These are phyloP conservation scores for Dendrolimus houi DNA, from an alignment of 2,888 invertebrate species.

Conservation along the genomic window DNA sequence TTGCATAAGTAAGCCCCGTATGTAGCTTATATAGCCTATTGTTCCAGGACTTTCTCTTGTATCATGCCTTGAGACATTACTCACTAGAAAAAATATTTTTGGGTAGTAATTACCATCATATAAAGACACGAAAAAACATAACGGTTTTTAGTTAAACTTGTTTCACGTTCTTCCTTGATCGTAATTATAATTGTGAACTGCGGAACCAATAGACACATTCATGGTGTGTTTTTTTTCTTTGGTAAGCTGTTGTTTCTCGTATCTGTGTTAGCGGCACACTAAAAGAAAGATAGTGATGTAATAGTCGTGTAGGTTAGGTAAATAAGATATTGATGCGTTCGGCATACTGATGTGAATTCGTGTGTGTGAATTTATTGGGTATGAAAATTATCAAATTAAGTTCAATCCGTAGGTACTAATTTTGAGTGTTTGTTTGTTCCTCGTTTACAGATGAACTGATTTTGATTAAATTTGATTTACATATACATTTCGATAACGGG, in stretches of 20 bases:
- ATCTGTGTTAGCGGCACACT: constrained; percentile 17
- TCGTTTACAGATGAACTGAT: too few relatives aligned
- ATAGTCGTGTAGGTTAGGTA: constrained; percentile 16
- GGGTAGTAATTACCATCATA: neutral
- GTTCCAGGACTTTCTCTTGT: too few relatives aligned
- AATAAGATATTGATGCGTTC: constrained; percentile 8
- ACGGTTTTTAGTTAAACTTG: neutral
- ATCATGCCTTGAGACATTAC: too few relatives aligned
- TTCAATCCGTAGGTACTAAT: too few relatives aligned
- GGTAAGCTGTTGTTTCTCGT: neutral
- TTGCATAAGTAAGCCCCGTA: too few relatives aligned
- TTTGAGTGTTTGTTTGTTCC: too few relatives aligned
- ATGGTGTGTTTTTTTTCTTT: neutral
- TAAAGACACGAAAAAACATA: neutral
- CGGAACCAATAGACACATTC: constrained; percentile 5
- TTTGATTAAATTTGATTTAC: too few relatives aligned
- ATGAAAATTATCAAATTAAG: too few relatives aligned
- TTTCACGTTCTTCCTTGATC: neutral
- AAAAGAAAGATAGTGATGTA: constrained; percentile 21
- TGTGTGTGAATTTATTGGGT: too few relatives aligned
- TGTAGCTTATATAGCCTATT: too few relatives aligned
- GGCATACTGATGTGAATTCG: neutral
- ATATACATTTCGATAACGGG: too few relatives aligned
- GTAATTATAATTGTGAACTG: neutral
- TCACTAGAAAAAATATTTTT: too few relatives aligned